Base-by-base conservation (phyloP, 2,888 invertebrate species). In the Sarcophaga variegata region DNA sequence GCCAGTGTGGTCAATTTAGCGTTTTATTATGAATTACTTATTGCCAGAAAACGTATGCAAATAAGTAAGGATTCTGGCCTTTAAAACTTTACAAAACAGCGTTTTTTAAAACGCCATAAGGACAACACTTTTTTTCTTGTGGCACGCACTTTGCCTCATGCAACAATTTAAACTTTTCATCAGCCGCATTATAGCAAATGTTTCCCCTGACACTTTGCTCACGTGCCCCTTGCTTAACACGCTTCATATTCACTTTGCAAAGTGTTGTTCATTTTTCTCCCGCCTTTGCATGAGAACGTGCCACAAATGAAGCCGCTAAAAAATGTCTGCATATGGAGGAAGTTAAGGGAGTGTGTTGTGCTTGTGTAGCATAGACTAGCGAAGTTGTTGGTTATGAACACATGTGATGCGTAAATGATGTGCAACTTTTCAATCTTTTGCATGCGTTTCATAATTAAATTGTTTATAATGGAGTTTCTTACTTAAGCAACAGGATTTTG, bases 371-470 rank as follows among this genome's bases (percentile, higher is more conserved):
- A 74, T 27, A 20, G 6, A 72, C 3, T n/a, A n/a, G 37, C 37
- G 1, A 72, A 64, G 25, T 17, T 54, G n/a, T 27, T 59, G 54
- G 14, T 17, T 54, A 17, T 37, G 37, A 37, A 76, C 64, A 76
- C 14, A 76, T 69, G 54, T 54, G 77, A 67, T 69, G 59, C 59
- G 60, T 62, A 49, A 74, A 75, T 81, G 66, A 80, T 80, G 79
- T 64, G 64, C 64, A 69, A 74, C 62, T 75, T 80, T 81, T 62
- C 63, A 81, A 67, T 75, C 67, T 67, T 12, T 77, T 81, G 69
- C 60, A 74, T 49, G 69, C 76, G 54, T 69, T 74, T 70, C 54
- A 70, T 81, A 81, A 81, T 81, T 76, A 54, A 81, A 76, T 81
- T 70, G 81, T 76, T 81, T 81, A 64, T 69, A 81, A 69, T 81